phyloP scores from a whole-genome alignment of 92 coral and sea anemone species.

The Galaxea fascicularis region DNA sequence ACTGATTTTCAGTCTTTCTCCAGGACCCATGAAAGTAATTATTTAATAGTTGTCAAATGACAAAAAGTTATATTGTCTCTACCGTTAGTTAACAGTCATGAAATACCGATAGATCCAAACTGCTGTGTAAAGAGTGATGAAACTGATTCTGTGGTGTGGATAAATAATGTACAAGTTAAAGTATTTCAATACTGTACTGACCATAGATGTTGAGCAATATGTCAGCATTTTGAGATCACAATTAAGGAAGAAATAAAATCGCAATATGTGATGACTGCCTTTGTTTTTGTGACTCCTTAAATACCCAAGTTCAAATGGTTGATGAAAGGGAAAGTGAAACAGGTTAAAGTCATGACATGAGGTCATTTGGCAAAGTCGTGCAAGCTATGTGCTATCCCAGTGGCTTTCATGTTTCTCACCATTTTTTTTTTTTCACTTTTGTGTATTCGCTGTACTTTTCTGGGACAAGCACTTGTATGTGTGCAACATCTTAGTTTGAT shows the following conservation, averaged over 20 bases:
- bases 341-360: no score
- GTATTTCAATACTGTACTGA: background rate
- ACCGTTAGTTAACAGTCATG: background rate
- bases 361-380: no score
- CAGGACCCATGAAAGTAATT: no score
- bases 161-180: no score
- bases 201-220: conserved; percentile 3
- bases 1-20: no score
- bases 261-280: background rate
- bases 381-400: no score
- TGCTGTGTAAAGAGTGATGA: background rate
- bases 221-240: conserved; percentile 16
- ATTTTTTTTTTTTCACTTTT: no score
- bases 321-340: no score
- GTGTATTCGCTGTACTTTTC: no score
- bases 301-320: background rate
- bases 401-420: no score
- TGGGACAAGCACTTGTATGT: no score
- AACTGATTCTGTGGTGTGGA: conserved; percentile 10
- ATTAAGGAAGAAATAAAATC: conserved; percentile 7
- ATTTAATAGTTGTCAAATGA: background rate
- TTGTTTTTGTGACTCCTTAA: background rate
- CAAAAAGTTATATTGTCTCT: background rate
- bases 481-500: no score
- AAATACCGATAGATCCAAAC: background rate